A percentile compares a stretch with the other conserved stretches of the same genome.
Conservation (phyloP, 2,113 vertebrate genomes). For the Pavo muticus region DNA sequence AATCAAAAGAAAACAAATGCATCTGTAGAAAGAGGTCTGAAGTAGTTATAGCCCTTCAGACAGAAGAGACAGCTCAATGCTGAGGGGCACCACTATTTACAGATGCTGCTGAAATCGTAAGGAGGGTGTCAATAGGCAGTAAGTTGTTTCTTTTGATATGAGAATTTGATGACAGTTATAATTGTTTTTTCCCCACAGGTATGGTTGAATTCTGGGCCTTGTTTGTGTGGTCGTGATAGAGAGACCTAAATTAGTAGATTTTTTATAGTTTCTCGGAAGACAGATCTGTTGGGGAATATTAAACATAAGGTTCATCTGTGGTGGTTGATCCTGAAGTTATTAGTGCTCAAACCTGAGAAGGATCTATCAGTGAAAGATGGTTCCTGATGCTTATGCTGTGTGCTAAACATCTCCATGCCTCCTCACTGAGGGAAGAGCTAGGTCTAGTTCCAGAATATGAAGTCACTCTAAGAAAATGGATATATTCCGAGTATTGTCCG, state of each 20-base stretch:
- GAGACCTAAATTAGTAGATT: neutral
- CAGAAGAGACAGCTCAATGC: neutral
- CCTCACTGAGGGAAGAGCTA: neutral
- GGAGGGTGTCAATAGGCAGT: neutral
- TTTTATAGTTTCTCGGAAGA: neutral
- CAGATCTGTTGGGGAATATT: rapidly evolving
- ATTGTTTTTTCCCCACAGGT: neutral
- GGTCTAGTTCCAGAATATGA: neutral
- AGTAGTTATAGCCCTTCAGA: neutral
- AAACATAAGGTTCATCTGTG: neutral
- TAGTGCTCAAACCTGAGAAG: neutral
- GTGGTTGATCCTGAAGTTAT: neutral
- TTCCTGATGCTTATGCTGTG: neutral
- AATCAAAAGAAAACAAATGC: neutral
- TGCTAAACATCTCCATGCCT: neutral
- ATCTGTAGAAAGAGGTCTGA: neutral
- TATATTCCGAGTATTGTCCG: neutral
- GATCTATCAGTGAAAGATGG: neutral
- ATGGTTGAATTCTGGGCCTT: neutral
- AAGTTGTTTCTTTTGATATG: neutral
- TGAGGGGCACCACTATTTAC: neutral
- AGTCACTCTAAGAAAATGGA: neutral
- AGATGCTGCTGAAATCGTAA: neutral
- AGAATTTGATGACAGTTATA: neutral
- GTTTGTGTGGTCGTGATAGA: neutral